Conservation (phyloP, 2,113 vertebrate species). For the Brachyhypopomus gauderio region DNA sequence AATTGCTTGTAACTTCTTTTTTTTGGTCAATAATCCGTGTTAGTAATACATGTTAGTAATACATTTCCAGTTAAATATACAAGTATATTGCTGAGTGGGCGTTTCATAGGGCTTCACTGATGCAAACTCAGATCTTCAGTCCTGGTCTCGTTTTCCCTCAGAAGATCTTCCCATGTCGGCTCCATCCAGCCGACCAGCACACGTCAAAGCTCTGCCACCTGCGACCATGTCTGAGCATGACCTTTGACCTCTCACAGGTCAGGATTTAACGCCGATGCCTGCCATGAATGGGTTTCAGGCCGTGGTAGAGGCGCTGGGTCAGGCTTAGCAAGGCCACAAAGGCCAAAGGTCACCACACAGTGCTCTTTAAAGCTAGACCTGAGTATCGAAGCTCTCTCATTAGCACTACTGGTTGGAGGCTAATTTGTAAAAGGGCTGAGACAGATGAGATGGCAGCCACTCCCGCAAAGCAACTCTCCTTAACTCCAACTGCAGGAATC, state of each 20-base stretch:
- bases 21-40: no score
- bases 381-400: conserved; percentile 63
- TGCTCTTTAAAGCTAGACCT: conserved; percentile 39
- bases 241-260: conserved; percentile 60
- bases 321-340: background rate
- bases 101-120: conserved; percentile 36
- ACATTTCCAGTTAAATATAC: no score
- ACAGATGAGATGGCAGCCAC: background rate
- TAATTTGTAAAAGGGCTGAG: conserved; percentile 43
- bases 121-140: conserved; percentile 65
- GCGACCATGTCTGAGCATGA: background rate
- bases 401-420: conserved; percentile 51
- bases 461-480: conserved; percentile 1
- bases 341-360: background rate
- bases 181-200: conserved; percentile 69
- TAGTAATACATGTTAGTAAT: no score
- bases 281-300: conserved; percentile 32
- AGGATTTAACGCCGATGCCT: conserved; percentile 50
- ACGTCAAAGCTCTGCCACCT: background rate
- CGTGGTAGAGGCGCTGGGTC: conserved; percentile 21
- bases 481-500: background rate
- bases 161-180: conserved; percentile 53
- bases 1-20: no score
- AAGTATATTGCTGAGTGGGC: no score
- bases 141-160: conserved; percentile 53